Base-by-base conservation (phyloP, 2,888 invertebrate genomes). In the Himalopsyche anomala region DNA sequence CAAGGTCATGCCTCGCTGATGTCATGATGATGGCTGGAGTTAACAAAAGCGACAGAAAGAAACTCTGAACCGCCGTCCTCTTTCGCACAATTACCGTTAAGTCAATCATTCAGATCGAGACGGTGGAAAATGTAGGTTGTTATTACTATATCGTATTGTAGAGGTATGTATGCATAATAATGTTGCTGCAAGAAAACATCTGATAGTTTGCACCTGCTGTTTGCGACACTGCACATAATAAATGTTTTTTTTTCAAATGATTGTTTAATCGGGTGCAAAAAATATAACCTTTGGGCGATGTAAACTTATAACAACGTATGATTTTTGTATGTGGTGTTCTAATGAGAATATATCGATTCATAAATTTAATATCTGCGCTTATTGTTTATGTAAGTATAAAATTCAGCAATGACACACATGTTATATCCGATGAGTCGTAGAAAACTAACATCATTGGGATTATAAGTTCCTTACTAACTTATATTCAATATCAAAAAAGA, bases 1-100 rank as follows among this genome's bases (percentile, higher is more conserved):
- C 19, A 62, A 62, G 62, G 62, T 19, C 62, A 62, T 28, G 62
- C 62, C 62, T 62, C 62, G 62, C 62, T 62, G 19, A 62, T 62
- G 62, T 62, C 62, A 62, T 62, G 62, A 62, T 19, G 62, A 62
- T 62, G 62, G 11, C 19, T 62, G n/a, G 2, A 28, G 19, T 28
- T 15, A 62, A 62, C 62, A 28, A 62, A 62, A 28, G 19, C 62
- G 19, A 62, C 62, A 62, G 62, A 62, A 62, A 62, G 19, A 62
- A 62, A 9, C 62, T 56, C 56, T n/a, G 62, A 19, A 19, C 28
- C 62, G 62, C 19, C 62, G 19, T 62, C 62, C 62, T 62, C 62
- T 62, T 62, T 62, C 62, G 19, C 62, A 62, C 62, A 19, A 19
- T 62, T 62, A 62, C 62, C 62, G 62, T 15, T 62, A 19, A 28